Evolutionary conservation across 1,140 invertebrate species (phyloP).

Genomic region (Artemia franciscana): DNA sequence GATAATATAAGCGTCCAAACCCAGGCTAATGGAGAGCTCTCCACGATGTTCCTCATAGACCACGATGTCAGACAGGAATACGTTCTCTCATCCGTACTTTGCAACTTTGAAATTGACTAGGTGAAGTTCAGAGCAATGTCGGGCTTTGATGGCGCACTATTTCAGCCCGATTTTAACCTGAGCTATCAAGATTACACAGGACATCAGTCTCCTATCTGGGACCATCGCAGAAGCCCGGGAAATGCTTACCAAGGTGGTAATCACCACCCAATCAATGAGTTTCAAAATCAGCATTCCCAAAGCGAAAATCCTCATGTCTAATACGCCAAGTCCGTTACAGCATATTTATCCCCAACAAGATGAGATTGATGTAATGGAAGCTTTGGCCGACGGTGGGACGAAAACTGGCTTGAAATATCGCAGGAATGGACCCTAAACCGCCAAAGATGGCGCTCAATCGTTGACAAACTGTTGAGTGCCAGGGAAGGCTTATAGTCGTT

Average conservation of each 20-base stretch:
- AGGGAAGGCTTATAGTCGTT: no score
- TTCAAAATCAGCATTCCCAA: not conserved
- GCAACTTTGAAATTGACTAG: not conserved
- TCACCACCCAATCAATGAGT: not conserved
- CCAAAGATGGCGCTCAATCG: no score
- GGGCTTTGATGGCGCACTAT: not conserved
- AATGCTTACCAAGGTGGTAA: not conserved
- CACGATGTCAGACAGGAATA: not conserved
- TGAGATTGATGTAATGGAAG: not conserved
- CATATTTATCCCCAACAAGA: not conserved
- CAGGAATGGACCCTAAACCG: no score
- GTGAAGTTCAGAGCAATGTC: not conserved
- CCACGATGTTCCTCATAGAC: not conserved
- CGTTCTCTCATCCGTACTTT: not conserved
- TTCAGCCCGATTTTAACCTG: not conserved
- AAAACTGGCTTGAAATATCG: no score
- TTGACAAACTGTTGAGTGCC: no score
- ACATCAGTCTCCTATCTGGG: not conserved
- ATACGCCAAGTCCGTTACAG: not conserved
- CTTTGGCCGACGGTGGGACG: no score
- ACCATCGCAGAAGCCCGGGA: not conserved
- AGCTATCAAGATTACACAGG: no score
- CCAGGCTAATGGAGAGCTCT: not conserved
- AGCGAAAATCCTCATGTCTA: not conserved
- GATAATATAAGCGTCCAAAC: not conserved